phyloP scores from a whole-genome alignment of 2,797 vertebrate genomes.

The Diplodus sargus region DNA sequence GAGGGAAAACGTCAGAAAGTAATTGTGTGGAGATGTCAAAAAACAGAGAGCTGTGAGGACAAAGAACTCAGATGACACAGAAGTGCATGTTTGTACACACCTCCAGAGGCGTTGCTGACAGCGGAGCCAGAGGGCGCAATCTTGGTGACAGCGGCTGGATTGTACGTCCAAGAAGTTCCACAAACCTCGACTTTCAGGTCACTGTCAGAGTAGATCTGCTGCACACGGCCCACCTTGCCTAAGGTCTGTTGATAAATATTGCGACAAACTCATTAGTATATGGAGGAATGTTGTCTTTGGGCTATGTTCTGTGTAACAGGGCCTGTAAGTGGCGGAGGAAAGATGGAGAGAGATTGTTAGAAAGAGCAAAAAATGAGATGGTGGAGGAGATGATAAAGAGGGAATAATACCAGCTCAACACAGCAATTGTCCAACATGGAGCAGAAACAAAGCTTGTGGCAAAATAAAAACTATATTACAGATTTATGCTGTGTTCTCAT shows the following conservation, averaged over 20 bases:
- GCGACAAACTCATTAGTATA: conserved; percentile 67
- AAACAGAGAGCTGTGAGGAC: conserved; percentile 24
- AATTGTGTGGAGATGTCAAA: conserved; percentile 42
- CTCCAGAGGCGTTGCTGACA: conserved; percentile 98
- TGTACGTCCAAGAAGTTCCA: conserved; percentile 99
- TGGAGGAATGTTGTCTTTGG: conserved; percentile 48
- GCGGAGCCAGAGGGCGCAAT: conserved; percentile 96
- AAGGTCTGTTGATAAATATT: conserved; percentile 88
- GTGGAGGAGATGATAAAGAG: conserved; percentile 29
- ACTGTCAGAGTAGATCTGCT: conserved; percentile 99
- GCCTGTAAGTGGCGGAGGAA: conserved; percentile 42
- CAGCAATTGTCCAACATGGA: conserved; percentile 28
- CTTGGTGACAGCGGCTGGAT: conserved; percentile 98
- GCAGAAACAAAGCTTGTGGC: conserved; percentile 41
- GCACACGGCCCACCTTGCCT: conserved; percentile 98
- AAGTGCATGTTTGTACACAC: conserved; percentile 77
- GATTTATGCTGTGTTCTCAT: conserved; percentile 49
- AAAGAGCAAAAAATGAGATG: conserved; percentile 28
- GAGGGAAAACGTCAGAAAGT: conserved; percentile 31
- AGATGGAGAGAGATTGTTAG: conserved; percentile 27
- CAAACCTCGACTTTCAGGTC: conserved; percentile 99
- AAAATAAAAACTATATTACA: conserved; percentile 50
- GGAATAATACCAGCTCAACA: conserved; percentile 30
- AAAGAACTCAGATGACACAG: conserved; percentile 42
- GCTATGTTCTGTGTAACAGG: conserved; percentile 40